Evolutionary conservation across 2,113 vertebrate species (phyloP), one percentile per base, ranked within the genome.

Genomic region (Rhinopomastus cyanomelas): DNA sequence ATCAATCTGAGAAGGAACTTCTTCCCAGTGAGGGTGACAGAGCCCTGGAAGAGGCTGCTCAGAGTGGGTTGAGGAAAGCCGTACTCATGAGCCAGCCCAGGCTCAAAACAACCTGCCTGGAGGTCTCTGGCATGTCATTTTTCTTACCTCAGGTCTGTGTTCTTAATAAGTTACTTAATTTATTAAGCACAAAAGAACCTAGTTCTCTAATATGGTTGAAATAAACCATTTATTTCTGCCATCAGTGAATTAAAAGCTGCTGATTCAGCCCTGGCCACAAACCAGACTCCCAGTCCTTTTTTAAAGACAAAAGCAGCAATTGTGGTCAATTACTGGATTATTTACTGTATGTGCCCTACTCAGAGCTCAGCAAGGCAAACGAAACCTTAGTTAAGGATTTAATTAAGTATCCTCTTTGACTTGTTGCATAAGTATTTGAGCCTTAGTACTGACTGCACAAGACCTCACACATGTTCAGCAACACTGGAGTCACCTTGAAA

Each of bases 401-500:
- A n/a, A 74, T 42, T 59, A 72, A 74, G 39, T 30, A 36, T 84
- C 39, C 55, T 59, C 23, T 80, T 56, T n/a, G 64, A 78, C n/a
- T 65, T 57, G 12, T 60, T 74, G 20, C 39, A 79, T 5, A 3
- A 73, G 30, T 55, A 12, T 81, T 93, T 92, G 52, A 88, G 36
- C 12, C 26, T 18, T 17, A 83, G 26, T 11, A 46, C 25, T 52
- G 32, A 42, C 29, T 77, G 12, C 5, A 0, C 49, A 66, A 64
- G 21, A 62, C 39, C 39, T 80, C 32, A 46, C 26, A 34, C 19
- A 49, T 55, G 77, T 92, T 42, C 81, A 83, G 51, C 76, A 60
- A 17, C 5, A 4, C 22, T 42, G 15, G 30, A 78, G 81, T 95
- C 85, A 90, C 88, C 79, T 92, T 95, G 95, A 95, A 96, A 92